Evolutionary conservation across 2,888 invertebrate species (phyloP), one percentile per base, ranked within the genome.

Genomic region (Oligia fasciuncula): DNA sequence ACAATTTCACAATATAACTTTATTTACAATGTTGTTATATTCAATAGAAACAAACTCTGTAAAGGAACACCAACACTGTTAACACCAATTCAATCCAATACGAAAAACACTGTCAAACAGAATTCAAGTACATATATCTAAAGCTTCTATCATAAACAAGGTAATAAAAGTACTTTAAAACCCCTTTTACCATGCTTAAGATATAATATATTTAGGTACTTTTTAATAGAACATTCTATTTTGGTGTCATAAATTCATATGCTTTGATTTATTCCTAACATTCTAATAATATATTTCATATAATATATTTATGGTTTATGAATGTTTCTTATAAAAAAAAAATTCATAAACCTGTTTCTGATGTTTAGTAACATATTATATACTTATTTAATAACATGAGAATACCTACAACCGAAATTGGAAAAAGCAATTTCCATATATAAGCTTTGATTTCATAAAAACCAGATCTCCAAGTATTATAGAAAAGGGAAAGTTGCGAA

Each of bases 101-200:
- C 75, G 65, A 76, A 81, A 87, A 76, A 81, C 67, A 81, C 65
- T 68, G 62, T 71, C 70, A 87, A 80, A 80, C 54, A 40, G 66
- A 86, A 87, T 86, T 76, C 11, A 8, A 29, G 6, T 54, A 29
- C 29, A 29, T 29, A 35, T 73, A 43, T 73, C 9, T 43, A 40
- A 5, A 67, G 35, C 29, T 79, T 87, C 90, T 88, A 89, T 86
- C 89, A 90, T 87, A 90, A 88, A 77, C 79, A 81, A 76, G 84
- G 85, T 85, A 91, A 79, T 79, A 87, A 29, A 87, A 89, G 81
- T 69, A 85, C 87, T 87, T 92, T 92, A 92, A 92, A 60, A 57
- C 9, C 89, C 83, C 90, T 87, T 87, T 87, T 90, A 90, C 90
- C 89, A 92, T 93, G 91, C 90, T 92, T 89, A 94, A 94, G 93